phyloP scores from a whole-genome alignment of 2,888 invertebrate genomes.

The Caenorhabditis sp. region DNA sequence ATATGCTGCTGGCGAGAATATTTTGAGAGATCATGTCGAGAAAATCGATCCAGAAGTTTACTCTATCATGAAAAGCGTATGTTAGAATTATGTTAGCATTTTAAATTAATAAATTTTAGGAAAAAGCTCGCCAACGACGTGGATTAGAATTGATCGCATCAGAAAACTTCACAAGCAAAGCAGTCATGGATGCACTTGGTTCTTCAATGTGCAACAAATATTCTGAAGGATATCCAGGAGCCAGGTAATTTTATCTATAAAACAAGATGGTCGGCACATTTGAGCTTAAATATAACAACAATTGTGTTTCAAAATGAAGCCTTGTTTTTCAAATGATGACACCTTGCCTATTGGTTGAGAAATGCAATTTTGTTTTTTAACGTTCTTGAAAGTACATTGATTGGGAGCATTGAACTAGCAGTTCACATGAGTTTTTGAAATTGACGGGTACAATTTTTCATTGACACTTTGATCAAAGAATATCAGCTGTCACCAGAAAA shows the following conservation, averaged over 20 bases:
- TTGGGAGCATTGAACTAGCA: too few species aligned
- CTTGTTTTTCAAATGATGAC: too few species aligned
- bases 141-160: slow-evolving; percentile 96
- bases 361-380: too few species aligned
- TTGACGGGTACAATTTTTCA: slow-evolving; percentile 5
- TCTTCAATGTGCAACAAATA: slow-evolving; percentile 77
- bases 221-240: slow-evolving; percentile 76
- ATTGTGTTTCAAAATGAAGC: too few species aligned
- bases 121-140: slow-evolving; percentile 83
- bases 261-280: too few species aligned
- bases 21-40: slow-evolving; percentile 72
- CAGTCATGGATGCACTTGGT: slow-evolving; percentile 74
- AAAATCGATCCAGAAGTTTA: slow-evolving; percentile 87
- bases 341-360: too few species aligned
- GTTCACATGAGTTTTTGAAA: slow-evolving; percentile 2
- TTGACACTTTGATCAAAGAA: not conserved
- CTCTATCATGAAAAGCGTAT: slow-evolving; percentile 77
- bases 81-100: not conserved
- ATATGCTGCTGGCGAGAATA: slow-evolving; percentile 48
- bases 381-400: too few species aligned
- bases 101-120: slow-evolving; percentile 72
- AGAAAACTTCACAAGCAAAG: slow-evolving; percentile 77
- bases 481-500: too few species aligned
- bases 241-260: slow-evolving; percentile 48
- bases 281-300: too few species aligned